These are phyloP conservation scores for Hydrozoanthus tunicans DNA, from an alignment of 64 coral and sea anemone species.

Conservation along the genomic window DNA sequence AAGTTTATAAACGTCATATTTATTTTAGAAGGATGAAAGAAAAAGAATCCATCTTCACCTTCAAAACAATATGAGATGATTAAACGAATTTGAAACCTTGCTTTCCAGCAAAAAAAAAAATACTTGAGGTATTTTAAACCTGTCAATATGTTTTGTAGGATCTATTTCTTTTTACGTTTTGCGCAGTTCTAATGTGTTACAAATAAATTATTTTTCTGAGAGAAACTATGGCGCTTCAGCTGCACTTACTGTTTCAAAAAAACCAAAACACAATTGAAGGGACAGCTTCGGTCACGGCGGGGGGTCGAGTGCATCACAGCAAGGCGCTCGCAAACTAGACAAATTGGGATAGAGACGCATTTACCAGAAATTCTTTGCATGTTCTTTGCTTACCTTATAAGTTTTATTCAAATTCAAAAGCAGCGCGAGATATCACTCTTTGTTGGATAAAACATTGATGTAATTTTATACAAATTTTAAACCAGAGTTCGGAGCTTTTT, in stretches of 20 bases:
- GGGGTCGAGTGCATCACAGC: background rate
- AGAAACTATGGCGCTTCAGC: background rate
- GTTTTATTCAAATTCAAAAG: background rate
- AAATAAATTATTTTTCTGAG: background rate
- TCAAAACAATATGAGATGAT: too few species aligned
- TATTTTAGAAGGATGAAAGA: too few species aligned
- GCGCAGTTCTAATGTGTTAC: too few species aligned
- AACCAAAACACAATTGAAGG: constrained; percentile 30
- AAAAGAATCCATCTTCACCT: too few species aligned
- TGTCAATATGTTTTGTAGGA: too few species aligned
- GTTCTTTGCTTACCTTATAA: background rate
- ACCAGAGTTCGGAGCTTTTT: constrained; percentile 1
- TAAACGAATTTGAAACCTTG: too few species aligned
- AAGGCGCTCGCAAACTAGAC: background rate
- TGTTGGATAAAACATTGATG: background rate
- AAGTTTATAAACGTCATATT: too few species aligned
- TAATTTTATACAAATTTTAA: background rate
- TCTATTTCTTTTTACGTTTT: too few species aligned
- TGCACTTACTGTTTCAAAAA: background rate
- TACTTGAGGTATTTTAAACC: too few species aligned
- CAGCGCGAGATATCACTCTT: background rate
- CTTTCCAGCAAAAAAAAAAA: too few species aligned
- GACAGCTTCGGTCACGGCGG: background rate
- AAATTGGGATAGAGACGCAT: background rate
- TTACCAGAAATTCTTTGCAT: background rate